These are phyloP conservation scores for Leucozona laternaria DNA, from an alignment of 2,888 invertebrate species.

Conservation along the genomic window DNA sequence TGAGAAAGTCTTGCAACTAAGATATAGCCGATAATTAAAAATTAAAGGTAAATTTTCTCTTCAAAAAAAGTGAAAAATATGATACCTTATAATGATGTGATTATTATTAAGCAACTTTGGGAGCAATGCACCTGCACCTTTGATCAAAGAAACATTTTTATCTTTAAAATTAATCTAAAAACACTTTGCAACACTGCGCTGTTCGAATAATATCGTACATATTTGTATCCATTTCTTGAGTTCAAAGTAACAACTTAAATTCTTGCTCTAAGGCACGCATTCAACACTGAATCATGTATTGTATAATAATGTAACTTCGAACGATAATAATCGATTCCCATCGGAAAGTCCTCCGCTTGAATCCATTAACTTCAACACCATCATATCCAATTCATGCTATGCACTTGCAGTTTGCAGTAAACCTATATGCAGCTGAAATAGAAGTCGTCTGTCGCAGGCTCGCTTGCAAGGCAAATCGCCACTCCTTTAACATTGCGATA, in stretches of 20 bases:
- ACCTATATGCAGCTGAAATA: not conserved
- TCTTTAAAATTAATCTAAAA: not conserved
- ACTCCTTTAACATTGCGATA: slow-evolving; percentile 77
- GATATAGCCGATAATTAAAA: no score
- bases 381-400: not conserved
- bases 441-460: not conserved
- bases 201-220: no score
- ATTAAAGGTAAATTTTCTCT: no score
- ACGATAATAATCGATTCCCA: slow-evolving; percentile 46
- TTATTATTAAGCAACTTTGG: no score
- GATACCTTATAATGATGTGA: no score
- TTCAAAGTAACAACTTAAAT: not conserved
- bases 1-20: no score
- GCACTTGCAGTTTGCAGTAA: no score
- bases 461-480: slow-evolving; percentile 55
- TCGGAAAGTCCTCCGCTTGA: slow-evolving; percentile 10
- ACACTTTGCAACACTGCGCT: not conserved
- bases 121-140: no score
- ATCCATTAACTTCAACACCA: slow-evolving; percentile 20
- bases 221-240: slow-evolving; percentile 6
- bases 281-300: slow-evolving; percentile 37
- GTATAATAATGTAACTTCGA: slow-evolving; percentile 25
- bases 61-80: no score
- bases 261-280: slow-evolving; percentile 9
- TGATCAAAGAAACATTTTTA: not conserved